These are phyloP conservation scores for Fregata magnificens DNA, from an alignment of 2,113 vertebrate genomes.

Conservation along the genomic window DNA sequence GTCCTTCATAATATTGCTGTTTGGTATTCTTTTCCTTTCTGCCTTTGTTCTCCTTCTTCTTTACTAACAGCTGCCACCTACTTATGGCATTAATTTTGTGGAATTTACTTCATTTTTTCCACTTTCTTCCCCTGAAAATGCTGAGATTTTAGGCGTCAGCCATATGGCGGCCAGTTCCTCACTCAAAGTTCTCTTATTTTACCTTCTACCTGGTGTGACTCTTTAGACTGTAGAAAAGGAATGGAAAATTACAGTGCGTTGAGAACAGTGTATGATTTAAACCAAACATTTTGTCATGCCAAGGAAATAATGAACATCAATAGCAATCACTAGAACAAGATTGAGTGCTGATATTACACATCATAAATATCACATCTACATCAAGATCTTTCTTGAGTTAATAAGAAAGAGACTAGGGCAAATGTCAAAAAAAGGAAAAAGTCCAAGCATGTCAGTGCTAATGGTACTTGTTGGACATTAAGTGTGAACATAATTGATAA, in stretches of 20 bases:
- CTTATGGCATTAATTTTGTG: slow-evolving; percentile 1
- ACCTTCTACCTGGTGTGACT: slow-evolving; percentile 6
- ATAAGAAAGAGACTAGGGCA: neutral
- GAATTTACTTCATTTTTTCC: slow-evolving; percentile 28
- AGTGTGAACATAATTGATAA: neutral
- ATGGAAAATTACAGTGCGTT: slow-evolving; percentile 2
- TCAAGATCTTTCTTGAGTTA: neutral
- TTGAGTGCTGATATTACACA: neutral
- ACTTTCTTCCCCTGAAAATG: slow-evolving; percentile 51
- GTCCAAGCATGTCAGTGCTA: neutral
- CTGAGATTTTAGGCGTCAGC: slow-evolving; percentile 38
- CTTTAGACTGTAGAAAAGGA: neutral
- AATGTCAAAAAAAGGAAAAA: neutral
- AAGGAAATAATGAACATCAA: neutral
- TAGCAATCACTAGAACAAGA: neutral
- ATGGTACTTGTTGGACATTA: neutral
- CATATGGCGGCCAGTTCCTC: slow-evolving; percentile 30
- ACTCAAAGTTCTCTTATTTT: slow-evolving; percentile 12
- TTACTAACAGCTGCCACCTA: slow-evolving; percentile 36
- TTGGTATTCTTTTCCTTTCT: neutral
- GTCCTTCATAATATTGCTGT: neutral
- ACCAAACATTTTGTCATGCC: neutral
- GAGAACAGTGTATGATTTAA: neutral
- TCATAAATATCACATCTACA: neutral
- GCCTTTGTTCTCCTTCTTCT: neutral